phyloP scores from a whole-genome alignment of 2,113 vertebrate genomes.

The Ceyx cyanopectus region DNA sequence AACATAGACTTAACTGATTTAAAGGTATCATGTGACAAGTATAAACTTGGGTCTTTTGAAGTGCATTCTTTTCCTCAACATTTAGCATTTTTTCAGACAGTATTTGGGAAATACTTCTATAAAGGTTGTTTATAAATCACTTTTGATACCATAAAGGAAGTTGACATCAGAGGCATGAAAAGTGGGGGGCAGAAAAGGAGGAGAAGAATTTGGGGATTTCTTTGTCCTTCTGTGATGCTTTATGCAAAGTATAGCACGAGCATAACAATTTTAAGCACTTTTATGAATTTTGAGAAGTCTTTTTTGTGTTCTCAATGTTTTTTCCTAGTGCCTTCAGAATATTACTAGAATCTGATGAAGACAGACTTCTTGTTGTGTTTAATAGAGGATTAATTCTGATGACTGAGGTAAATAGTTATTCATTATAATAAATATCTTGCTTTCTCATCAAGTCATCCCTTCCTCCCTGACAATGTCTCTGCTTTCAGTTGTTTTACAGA shows the following conservation, averaged over 20 bases:
- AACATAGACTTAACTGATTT: not conserved
- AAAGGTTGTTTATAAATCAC: not conserved
- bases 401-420: slow-evolving; percentile 88
- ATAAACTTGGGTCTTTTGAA: not conserved
- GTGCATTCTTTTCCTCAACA: not conserved
- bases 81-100: not conserved
- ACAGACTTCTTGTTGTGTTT: slow-evolving; percentile 96
- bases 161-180: not conserved
- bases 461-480: not conserved
- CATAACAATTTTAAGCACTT: not conserved
- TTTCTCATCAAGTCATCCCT: not conserved
- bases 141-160: not conserved
- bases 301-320: slow-evolving; percentile 9
- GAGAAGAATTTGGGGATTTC: not conserved
- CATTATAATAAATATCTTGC: not conserved
- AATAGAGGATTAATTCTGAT: slow-evolving; percentile 97
- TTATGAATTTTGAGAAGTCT: not conserved
- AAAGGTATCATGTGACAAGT: not conserved
- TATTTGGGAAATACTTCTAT: not conserved
- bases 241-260: not conserved
- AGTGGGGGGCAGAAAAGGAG: fast-evolving
- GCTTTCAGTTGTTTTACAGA: not conserved
- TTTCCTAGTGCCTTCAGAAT: slow-evolving; percentile 96
- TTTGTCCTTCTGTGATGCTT: not conserved
- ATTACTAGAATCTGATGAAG: slow-evolving; percentile 97